Base-by-base conservation (phyloP, 2,888 invertebrate species). In the Myopa tessellatipennis region DNA sequence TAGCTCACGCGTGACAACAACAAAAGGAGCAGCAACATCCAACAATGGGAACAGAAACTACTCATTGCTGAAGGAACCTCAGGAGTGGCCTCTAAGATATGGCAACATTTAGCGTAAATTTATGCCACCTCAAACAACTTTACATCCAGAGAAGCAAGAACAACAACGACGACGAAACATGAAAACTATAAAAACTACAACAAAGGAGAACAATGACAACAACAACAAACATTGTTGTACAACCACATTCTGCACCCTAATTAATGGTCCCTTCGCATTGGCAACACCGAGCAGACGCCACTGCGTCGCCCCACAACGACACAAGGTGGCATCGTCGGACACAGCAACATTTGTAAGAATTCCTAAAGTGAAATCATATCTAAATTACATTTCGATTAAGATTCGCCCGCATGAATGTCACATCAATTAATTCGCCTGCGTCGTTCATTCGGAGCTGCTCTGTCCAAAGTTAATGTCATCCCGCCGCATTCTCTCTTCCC, bases 351-450 rank as follows among this genome's bases (percentile, higher is more conserved):
- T 40, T 50, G 63, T 36, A 10, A 16, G 55, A 77, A 68, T 78
- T 61, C 61, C 77, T 68, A 72, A 79, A 77, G 79, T 76, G 75
- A 72, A 77, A 75, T 79, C 77, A 73, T 79, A 79, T 77, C 77
- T 75, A 76, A 77, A 79, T 77, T 77, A 77, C 72, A 69, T 58
- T 74, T 40, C 79, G 76, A 76, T 79, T 79, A 79, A 79, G 74
- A 74, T 76, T 73, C 76, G 60, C 68, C 67, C 72, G 61, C 76
- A 74, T 70, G 76, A 79, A 79, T 79, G 79, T 77, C 79, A 75
- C 71, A 77, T 79, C 72, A 77, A 79, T 79, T 79, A 76, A 74
- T 75, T 75, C 75, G 61, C 60, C 58, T 58, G 75, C 67, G 40
- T 67, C 67, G 65, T 16, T 38, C 14, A 4, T 26, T 38, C 55